phyloP scores from a whole-genome alignment of 2,797 vertebrate genomes.

The Bovichtus variegatus region DNA sequence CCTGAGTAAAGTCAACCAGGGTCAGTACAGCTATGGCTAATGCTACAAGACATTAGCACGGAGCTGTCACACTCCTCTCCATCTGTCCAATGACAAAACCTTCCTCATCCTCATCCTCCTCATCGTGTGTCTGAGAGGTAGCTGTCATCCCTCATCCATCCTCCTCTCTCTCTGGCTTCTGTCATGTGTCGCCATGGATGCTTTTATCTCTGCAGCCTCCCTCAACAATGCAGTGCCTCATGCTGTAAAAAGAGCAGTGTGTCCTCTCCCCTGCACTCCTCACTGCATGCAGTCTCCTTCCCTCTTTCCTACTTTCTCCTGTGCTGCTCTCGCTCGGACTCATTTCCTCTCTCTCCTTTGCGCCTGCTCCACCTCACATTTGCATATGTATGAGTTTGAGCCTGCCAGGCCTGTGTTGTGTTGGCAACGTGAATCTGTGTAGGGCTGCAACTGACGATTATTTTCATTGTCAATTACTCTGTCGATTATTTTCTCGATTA shows the following conservation, averaged over 20 bases:
- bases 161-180: constrained; percentile 41
- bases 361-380: constrained; percentile 66
- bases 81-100: constrained; percentile 48
- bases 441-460: too few species aligned
- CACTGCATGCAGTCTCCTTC: constrained; percentile 57
- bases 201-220: constrained; percentile 54
- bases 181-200: constrained; percentile 52
- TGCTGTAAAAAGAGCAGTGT: constrained; percentile 44
- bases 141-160: constrained; percentile 61
- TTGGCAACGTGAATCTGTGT: constrained; percentile 37
- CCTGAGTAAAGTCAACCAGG: constrained; percentile 93
- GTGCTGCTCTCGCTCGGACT: constrained; percentile 52
- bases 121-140: constrained; percentile 54
- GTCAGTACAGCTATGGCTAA: constrained; percentile 87
- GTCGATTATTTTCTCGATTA: too few species aligned
- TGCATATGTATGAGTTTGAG: constrained; percentile 71
- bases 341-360: constrained; percentile 63
- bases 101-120: constrained; percentile 53
- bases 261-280: constrained; percentile 44
- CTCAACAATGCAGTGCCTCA: constrained; percentile 44
- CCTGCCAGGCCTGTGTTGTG: constrained; percentile 45
- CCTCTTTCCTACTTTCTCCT: constrained; percentile 36
- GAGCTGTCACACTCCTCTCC: constrained; percentile 70
- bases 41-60: constrained; percentile 66
- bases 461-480: too few species aligned